Conservation (phyloP, 2,888 invertebrate genomes). For the Orthonevra nobilis region DNA sequence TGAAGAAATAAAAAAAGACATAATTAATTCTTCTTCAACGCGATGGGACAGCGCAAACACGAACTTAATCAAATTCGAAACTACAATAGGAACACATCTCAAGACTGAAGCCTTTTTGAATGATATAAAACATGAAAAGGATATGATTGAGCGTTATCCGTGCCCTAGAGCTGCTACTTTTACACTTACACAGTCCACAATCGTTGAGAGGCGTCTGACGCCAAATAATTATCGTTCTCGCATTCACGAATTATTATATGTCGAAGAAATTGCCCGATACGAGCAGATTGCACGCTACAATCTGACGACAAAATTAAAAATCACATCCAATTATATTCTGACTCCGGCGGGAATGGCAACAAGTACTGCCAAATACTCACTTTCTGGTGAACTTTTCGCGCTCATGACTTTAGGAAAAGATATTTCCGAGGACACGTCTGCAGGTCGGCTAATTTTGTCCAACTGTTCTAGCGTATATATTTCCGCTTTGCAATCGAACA, state of each 20-base stretch:
- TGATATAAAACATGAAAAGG: conserved; percentile 81
- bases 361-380: conserved; percentile 88
- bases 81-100: conserved; percentile 82
- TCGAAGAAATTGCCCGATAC: conserved; percentile 88
- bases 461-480: conserved; percentile 87
- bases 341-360: conserved; percentile 85
- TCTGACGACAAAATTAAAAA: conserved; percentile 83
- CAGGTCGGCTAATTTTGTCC: conserved; percentile 88
- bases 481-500: conserved; percentile 75
- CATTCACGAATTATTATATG: conserved; percentile 87
- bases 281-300: conserved; percentile 87
- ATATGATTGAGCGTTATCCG: conserved; percentile 84
- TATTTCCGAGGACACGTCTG: conserved; percentile 90
- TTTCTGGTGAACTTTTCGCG: conserved; percentile 88
- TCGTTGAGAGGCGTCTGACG: conserved; percentile 83
- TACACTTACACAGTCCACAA: conserved; percentile 85
- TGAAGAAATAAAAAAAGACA: conserved; percentile 84
- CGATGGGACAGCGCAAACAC: conserved; percentile 83
- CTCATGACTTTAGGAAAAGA: conserved; percentile 86
- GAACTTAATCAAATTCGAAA: conserved; percentile 81
- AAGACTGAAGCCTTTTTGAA: conserved; percentile 80
- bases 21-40: conserved; percentile 83
- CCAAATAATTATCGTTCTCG: conserved; percentile 86
- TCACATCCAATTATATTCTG: conserved; percentile 86
- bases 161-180: conserved; percentile 85